Evolutionary conservation across 2,797 vertebrate species (phyloP).

Genomic region (Sebastiscus albofasciatus): DNA sequence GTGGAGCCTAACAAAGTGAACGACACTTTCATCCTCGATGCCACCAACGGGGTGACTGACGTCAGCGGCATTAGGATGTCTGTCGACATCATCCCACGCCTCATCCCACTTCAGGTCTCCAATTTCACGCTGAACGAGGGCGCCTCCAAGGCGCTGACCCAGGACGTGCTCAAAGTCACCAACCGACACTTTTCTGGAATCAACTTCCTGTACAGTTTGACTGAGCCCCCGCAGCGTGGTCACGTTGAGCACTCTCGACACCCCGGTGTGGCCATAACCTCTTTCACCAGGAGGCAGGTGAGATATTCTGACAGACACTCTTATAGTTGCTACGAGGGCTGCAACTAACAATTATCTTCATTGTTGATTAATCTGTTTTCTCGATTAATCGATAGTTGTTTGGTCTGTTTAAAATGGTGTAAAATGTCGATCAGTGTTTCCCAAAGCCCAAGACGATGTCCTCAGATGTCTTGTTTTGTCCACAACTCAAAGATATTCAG

Average conservation of each 20-base stretch:
- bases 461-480: no score
- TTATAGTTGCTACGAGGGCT: no score
- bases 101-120: slow-evolving; percentile 86
- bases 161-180: slow-evolving; percentile 85
- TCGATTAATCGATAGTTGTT: no score
- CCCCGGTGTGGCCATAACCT: slow-evolving; percentile 82
- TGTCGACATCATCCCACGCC: slow-evolving; percentile 87
- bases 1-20: slow-evolving; percentile 72
- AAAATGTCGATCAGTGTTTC: no score
- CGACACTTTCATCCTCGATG: slow-evolving; percentile 86
- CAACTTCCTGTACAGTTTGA: slow-evolving; percentile 87
- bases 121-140: slow-evolving; percentile 91
- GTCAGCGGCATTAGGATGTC: slow-evolving; percentile 81
- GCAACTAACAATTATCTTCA: no score
- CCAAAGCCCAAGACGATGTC: no score
- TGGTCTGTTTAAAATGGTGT: no score
- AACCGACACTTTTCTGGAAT: slow-evolving; percentile 87
- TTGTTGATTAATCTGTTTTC: no score
- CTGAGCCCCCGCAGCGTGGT: slow-evolving; percentile 84
- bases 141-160: slow-evolving; percentile 82
- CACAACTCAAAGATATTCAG: no score
- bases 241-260: slow-evolving; percentile 86
- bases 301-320: slow-evolving; percentile 2
- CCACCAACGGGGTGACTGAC: slow-evolving; percentile 84
- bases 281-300: slow-evolving; percentile 92